These are phyloP conservation scores for Eretmochelys imbricata DNA, from an alignment of 2,113 vertebrate species.

Conservation along the genomic window DNA sequence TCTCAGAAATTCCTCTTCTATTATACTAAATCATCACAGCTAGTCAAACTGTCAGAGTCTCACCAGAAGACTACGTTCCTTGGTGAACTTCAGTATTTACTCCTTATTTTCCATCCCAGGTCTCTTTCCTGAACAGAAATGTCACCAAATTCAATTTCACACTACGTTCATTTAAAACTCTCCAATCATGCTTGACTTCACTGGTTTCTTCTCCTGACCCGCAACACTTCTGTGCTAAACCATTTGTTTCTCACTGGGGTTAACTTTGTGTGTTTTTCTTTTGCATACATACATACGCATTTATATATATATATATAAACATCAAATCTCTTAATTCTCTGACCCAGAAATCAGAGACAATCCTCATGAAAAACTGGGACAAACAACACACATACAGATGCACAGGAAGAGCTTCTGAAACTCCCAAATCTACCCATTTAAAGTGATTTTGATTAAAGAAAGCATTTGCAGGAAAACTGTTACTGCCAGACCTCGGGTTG, in stretches of 20 bases:
- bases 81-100: accelerated
- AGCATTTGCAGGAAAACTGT: constrained; percentile 27
- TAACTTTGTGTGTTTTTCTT: constrained; percentile 38
- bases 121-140: neutral
- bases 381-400: constrained; percentile 37
- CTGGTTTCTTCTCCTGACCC: neutral
- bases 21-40: neutral
- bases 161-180: neutral
- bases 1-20: neutral
- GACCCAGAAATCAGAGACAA: constrained; percentile 75
- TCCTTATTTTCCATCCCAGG: neutral
- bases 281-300: too few relatives aligned
- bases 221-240: neutral
- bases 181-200: neutral
- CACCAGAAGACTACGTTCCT: neutral
- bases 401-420: constrained; percentile 11
- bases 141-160: neutral
- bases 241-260: constrained; percentile 54
- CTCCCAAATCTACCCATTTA: constrained; percentile 61
- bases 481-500: constrained; percentile 23
- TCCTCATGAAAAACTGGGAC: constrained; percentile 72
- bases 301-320: constrained; percentile 39
- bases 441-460: constrained; percentile 59
- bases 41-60: neutral
- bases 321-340: constrained; percentile 78